phyloP scores from a whole-genome alignment of 2,888 invertebrate species.

The Clistopyga incitator region DNA sequence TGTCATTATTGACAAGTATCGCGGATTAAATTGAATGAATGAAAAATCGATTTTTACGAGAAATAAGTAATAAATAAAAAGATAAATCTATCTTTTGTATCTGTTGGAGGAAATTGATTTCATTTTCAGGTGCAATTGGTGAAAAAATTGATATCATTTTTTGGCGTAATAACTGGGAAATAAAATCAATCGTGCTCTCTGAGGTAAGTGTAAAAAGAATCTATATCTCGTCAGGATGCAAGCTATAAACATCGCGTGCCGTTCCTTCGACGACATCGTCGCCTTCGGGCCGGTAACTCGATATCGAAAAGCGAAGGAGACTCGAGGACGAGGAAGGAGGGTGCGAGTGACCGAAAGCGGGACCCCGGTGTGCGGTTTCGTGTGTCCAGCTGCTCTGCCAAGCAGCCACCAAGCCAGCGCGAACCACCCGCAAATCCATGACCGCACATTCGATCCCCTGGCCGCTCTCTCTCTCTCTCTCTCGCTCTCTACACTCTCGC shows the following conservation, averaged over 20 bases:
- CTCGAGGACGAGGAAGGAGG: not conserved
- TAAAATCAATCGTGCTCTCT: constrained; percentile 9
- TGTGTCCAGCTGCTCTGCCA: constrained; percentile 58
- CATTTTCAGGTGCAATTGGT: not conserved
- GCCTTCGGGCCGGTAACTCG: constrained; percentile 27
- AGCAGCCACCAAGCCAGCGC: constrained; percentile 22
- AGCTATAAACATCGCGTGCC: constrained; percentile 13
- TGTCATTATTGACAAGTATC: too few relatives aligned
- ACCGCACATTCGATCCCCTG: constrained; percentile 57
- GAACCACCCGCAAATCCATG: constrained; percentile 62
- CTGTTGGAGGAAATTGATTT: not conserved
- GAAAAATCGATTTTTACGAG: too few relatives aligned
- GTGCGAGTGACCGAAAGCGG: constrained; percentile 33
- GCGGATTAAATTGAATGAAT: too few relatives aligned
- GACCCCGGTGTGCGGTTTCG: constrained; percentile 59
- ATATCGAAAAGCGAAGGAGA: constrained; percentile 34
- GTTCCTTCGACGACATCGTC: constrained; percentile 31
- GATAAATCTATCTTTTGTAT: not conserved
- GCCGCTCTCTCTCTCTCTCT: not conserved
- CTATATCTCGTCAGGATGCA: constrained; percentile 18
- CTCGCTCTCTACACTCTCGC: not conserved
- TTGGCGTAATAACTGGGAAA: not conserved
- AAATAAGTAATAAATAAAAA: not conserved
- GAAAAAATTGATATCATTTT: not conserved
- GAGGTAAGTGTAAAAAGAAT: not conserved